Evolutionary conservation across 1,140 invertebrate genomes (phyloP), one percentile per base, ranked within the genome.

Genomic region (Propsilocerus akamusi): DNA sequence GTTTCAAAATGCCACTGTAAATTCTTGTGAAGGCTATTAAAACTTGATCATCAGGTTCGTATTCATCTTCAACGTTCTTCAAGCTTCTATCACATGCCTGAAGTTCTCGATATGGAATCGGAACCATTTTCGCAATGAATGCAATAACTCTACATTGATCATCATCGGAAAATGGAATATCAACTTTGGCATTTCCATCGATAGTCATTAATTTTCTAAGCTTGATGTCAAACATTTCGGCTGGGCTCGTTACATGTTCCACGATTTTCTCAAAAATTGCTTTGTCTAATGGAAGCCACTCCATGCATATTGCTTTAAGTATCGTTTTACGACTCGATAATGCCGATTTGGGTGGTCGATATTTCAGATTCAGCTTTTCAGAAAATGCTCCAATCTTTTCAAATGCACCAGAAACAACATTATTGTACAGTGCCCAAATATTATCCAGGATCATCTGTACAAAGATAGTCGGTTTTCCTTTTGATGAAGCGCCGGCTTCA

Each of bases 51-150:
- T 69, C 62, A 47, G 70, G 52, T 48, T 65, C 59, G 49, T 58
- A 53, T 54, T 66, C 57, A 51, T 68, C 59, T 26, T 63, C 54
- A 26, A 59, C 28, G 49, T 46, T 3, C 54, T 52, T 53, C 53
- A 52, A 22, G 47, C 49, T 25, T 52, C 53, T 51, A 28, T 49
- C 46, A 53, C 30, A 26, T 34, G 22, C 34, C 17, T 17, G 17
- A 8, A 41, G 22, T 20, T 41, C 34, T 6, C 17, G 34, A 20
- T 41, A 41, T 5, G 34, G 10, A 7, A 41, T 41, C 51, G 82
- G 76, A 70, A 91, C 86, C 86, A 94, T 92, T 75, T 98, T 98
- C 4, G 94, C 97, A 51, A 98, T 78, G 69, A 90, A 97, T 47
- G 87, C 78, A 59, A 97, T 86, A 10, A 89, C 69, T 41, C 22